Percentiles rank a stretch among this genome's conserved stretches.
Evolutionary conservation across 2,113 vertebrate species (phyloP).

Genomic region (Mesitornis unicolor): DNA sequence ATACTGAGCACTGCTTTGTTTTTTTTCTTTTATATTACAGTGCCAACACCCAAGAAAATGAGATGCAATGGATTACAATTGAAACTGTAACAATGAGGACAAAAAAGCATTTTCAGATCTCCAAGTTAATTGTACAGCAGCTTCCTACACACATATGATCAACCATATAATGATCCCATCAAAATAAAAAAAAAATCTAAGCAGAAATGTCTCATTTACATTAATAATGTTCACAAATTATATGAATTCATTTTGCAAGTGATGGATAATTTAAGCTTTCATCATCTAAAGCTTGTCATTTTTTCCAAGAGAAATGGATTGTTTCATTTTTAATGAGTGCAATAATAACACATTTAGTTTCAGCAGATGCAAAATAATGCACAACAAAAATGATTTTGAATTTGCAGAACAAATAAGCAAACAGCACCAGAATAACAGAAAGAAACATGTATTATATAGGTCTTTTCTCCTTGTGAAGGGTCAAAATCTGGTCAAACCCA

Average conservation of each 20-base stretch:
- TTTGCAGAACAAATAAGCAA: slow-evolving; percentile 84
- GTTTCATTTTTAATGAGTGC: slow-evolving; percentile 95
- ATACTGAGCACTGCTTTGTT: slow-evolving; percentile 81
- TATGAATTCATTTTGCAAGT: slow-evolving; percentile 89
- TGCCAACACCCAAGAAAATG: slow-evolving; percentile 87
- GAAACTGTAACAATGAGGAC: slow-evolving; percentile 84
- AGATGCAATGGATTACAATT: slow-evolving; percentile 90
- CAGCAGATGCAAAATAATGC: slow-evolving; percentile 88
- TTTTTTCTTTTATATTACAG: slow-evolving; percentile 80
- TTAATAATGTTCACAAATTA: slow-evolving; percentile 90
- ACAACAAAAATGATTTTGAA: slow-evolving; percentile 87
- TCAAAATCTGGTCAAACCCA: slow-evolving; percentile 80
- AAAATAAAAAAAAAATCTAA: slow-evolving; percentile 85
- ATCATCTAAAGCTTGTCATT: slow-evolving; percentile 92
- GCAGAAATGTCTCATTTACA: slow-evolving; percentile 89
- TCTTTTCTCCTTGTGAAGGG: slow-evolving; percentile 74
- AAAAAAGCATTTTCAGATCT: slow-evolving; percentile 88
- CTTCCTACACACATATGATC: slow-evolving; percentile 89
- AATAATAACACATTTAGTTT: slow-evolving; percentile 90
- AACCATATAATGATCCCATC: slow-evolving; percentile 91
- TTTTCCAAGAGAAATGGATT: slow-evolving; percentile 91
- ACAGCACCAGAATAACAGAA: slow-evolving; percentile 77
- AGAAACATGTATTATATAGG: slow-evolving; percentile 79
- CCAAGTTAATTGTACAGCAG: slow-evolving; percentile 93
- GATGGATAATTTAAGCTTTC: slow-evolving; percentile 96